Conservation (phyloP, 2,888 invertebrate genomes). For the Dolichopus griseipennis region DNA sequence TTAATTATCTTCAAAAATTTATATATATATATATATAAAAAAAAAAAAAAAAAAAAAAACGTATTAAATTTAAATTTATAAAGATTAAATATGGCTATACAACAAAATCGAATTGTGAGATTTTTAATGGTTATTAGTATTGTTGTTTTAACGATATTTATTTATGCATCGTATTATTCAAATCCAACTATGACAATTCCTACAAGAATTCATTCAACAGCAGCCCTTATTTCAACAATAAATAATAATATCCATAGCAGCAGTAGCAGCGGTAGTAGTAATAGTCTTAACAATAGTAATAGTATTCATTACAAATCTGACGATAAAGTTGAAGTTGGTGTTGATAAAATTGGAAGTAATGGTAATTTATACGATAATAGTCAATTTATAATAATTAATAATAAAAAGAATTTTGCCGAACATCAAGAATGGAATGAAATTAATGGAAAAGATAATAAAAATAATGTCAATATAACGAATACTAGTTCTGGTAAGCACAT, state of each 20-base stretch:
- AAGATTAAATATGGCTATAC: conserved; percentile 25
- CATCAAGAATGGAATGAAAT: no score
- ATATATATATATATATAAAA: no score
- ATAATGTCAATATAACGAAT: no score
- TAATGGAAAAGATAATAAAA: no score
- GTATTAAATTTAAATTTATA: neutral
- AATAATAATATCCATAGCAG: conserved; percentile 6
- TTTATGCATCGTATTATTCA: conserved; percentile 45
- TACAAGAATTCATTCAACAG: conserved; percentile 29
- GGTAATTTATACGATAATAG: conserved; percentile 12
- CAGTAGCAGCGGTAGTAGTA: conserved; percentile 8
- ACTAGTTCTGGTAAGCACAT: conserved; percentile 11
- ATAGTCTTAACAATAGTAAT: conserved; percentile 12
- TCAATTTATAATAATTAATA: no score
- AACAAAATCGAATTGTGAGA: conserved; percentile 44
- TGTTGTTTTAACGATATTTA: conserved; percentile 44
- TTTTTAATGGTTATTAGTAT: conserved; percentile 43
- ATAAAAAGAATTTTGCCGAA: no score
- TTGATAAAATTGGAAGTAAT: conserved; percentile 14
- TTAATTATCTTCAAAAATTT: no score
- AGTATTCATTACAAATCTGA: conserved; percentile 22
- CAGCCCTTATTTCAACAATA: neutral
- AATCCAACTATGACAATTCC: conserved; percentile 34
- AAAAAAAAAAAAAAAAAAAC: neutral
- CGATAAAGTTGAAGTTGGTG: conserved; percentile 13